Evolutionary conservation across 1,140 invertebrate species (phyloP), one percentile per base, ranked within the genome.

Genomic region (Fopius arisanus): DNA sequence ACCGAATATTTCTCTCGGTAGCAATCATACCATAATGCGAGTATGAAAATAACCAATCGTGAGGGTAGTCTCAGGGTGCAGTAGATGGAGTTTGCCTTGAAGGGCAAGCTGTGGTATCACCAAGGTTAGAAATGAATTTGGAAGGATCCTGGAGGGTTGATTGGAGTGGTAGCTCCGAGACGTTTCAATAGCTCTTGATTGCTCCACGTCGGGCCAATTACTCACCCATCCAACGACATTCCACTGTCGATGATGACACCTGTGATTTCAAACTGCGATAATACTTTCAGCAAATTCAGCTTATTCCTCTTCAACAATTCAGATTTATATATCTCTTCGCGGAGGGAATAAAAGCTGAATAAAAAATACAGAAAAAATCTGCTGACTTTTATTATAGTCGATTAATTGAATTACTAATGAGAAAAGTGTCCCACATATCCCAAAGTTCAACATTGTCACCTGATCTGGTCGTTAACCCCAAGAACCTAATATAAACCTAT

Each of bases 101-200:
- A 41, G 26, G 26, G 41, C 66, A 67, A 26, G 66, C 59, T 67
- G 63, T 67, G 71, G 67, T 59, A 23, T 59, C 21, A 5, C 3
- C 1, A 12, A 51, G 51, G 43, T 51, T 26, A 29, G 54, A 28
- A 68, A 66, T 68, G 66, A 51, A 73, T 73, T 68, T 62, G 21
- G 48, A 63, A 43, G 72, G 75, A 68, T 70, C 67, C 51, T n/a
- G 54, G 43, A 12, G 37, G n/a, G 33, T 63, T 69, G 54, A 73
- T 67, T 65, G 67, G 69, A 40, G 41, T 54, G 14, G 62, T 26
- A 69, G 28, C 28, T 29, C 48, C 59, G 68, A 72, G 48, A 67
- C 68, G 69, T 74, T 59, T 77, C 75, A 77, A 77, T 77, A 48
- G 72, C 65, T 31, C 75, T 77, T 77, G 75, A 77, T 77, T 77